These are phyloP conservation scores for Eueides isabella DNA, from an alignment of 1,140 invertebrate genomes.

Conservation along the genomic window DNA sequence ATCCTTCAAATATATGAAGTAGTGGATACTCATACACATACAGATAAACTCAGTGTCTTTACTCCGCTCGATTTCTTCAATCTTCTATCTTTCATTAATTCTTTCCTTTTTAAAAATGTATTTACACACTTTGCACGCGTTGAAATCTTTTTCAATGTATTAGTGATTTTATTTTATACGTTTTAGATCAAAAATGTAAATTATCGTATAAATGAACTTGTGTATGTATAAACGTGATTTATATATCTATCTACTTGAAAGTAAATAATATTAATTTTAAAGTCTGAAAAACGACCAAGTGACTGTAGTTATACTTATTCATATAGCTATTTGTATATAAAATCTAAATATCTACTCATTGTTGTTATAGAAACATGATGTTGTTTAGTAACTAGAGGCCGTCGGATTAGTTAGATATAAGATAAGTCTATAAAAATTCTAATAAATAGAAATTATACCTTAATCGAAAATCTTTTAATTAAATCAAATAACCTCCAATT, in stretches of 20 bases:
- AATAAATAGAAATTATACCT: conserved; percentile 72
- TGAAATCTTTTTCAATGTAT: conserved; percentile 22
- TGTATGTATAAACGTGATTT: conserved; percentile 28
- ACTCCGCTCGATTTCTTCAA: conserved; percentile 2
- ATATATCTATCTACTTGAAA: conserved; percentile 34
- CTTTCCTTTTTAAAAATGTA: conserved; percentile 1
- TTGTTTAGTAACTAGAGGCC: conserved; percentile 70
- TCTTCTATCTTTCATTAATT: conserved; percentile 9
- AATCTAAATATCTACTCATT: conserved; percentile 59
- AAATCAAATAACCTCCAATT: not conserved
- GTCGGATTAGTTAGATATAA: conserved; percentile 56
- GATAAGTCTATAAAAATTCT: conserved; percentile 59
- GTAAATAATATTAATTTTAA: conserved; percentile 38
- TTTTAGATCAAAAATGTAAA: conserved; percentile 40
- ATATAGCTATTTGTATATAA: conserved; percentile 63
- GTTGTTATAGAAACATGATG: conserved; percentile 69
- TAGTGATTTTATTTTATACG: not conserved
- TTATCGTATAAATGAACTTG: conserved; percentile 48
- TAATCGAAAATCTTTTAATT: conserved; percentile 9
- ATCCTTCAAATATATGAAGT: conserved; percentile 10
- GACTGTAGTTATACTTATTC: conserved; percentile 40
- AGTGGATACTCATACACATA: conserved; percentile 21
- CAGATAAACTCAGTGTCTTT: conserved; percentile 11
- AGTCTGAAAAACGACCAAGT: conserved; percentile 50
- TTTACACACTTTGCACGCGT: conserved; percentile 20